Evolutionary conservation across 2,888 invertebrate genomes (phyloP).

Genomic region (Drosophila multiciliata): DNA sequence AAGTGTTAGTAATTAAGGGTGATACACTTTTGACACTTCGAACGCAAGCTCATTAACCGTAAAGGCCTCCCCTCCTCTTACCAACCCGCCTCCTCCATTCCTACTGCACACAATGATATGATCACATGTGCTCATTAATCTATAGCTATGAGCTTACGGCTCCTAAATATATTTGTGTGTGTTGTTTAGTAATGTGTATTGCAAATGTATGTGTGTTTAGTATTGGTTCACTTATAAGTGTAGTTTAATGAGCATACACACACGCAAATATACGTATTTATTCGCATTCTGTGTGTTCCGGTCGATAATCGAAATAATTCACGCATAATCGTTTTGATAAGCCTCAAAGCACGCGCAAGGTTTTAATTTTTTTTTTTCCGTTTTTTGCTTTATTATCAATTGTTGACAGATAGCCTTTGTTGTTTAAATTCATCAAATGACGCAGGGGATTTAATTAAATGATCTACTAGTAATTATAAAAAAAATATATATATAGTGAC

Average conservation of each 20-base stretch:
- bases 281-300: not conserved
- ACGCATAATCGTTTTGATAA: constrained; percentile 41
- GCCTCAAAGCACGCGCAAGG: constrained; percentile 6
- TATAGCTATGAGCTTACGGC: constrained; percentile 15
- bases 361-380: not conserved
- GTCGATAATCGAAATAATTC: constrained; percentile 1
- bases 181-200: not conserved
- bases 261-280: not conserved
- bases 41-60: constrained; percentile 14
- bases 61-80: constrained; percentile 14
- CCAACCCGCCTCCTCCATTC: not conserved
- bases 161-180: not conserved
- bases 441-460: not conserved
- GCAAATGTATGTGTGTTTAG: not conserved
- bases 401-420: not conserved
- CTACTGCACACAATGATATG: constrained; percentile 27
- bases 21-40: constrained; percentile 73
- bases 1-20: constrained; percentile 53
- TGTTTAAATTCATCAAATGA: not conserved
- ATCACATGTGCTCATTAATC: constrained; percentile 47
- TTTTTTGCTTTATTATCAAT: not conserved
- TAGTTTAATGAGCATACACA: not conserved
- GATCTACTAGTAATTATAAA: not conserved
- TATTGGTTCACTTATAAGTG: not conserved
- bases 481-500: not conserved